A percentile compares a stretch with the other conserved stretches of the same genome.
Evolutionary conservation across 2,888 invertebrate genomes (phyloP).

Genomic region (Eulithis testata): DNA sequence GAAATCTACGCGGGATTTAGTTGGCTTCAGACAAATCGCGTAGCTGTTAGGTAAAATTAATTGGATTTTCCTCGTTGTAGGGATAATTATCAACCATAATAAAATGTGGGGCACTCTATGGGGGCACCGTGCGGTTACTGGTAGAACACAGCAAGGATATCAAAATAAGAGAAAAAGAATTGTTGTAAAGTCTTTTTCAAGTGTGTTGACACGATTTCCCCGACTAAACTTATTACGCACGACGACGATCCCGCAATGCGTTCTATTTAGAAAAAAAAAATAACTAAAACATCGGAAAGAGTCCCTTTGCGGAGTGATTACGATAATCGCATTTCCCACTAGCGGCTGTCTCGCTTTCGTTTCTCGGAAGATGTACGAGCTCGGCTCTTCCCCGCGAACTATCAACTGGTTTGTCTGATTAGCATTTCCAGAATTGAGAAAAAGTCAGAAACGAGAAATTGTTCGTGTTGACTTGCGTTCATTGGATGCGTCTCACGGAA

Average conservation of each 20-base stretch:
- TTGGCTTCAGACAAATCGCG: slow-evolving; percentile 3
- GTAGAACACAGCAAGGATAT: slow-evolving; percentile 1
- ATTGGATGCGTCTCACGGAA: slow-evolving; percentile 26
- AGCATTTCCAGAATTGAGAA: slow-evolving; percentile 76
- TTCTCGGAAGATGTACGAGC: slow-evolving; percentile 71
- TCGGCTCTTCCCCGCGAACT: slow-evolving; percentile 68
- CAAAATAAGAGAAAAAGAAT: not conserved
- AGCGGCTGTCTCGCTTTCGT: slow-evolving; percentile 78
- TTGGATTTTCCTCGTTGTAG: slow-evolving; percentile 14
- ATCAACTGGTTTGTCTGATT: slow-evolving; percentile 76
- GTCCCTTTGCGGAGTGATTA: slow-evolving; percentile 74
- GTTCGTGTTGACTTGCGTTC: slow-evolving; percentile 23
- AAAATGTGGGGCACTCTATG: slow-evolving; percentile 11
- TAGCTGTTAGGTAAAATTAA: slow-evolving; percentile 9
- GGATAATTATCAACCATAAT: not conserved
- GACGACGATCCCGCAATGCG: slow-evolving; percentile 37
- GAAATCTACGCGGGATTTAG: slow-evolving; percentile 8
- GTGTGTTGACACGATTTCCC: slow-evolving; percentile 13
- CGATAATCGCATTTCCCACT: slow-evolving; percentile 80
- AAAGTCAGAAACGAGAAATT: slow-evolving; percentile 54
- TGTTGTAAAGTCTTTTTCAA: slow-evolving; percentile 6
- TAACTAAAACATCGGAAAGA: slow-evolving; percentile 67
- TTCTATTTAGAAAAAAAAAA: slow-evolving; percentile 55
- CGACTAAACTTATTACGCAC: slow-evolving; percentile 7
- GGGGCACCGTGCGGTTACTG: slow-evolving; percentile 7